phyloP scores from a whole-genome alignment of 2,797 vertebrate species.

The Sebastes kiyomatsui region DNA sequence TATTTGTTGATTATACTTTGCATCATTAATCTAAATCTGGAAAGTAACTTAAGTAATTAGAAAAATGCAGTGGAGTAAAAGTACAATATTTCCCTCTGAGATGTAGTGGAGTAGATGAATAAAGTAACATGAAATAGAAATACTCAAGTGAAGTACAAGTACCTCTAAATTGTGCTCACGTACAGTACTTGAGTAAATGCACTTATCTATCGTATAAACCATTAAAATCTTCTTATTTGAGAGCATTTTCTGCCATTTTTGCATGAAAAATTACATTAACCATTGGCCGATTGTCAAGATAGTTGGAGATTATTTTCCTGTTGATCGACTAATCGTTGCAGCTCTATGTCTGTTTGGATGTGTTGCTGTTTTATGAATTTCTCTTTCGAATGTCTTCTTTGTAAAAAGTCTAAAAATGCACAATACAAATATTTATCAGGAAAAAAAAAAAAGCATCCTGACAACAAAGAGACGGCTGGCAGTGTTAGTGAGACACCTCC shows the following conservation, averaged over 20 bases:
- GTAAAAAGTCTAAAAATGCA: neutral
- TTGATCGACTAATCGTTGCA: neutral
- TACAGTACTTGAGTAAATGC: no score
- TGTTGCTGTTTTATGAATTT: neutral
- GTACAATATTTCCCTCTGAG: no score
- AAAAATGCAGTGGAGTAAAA: no score
- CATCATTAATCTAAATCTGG: no score
- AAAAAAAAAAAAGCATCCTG: neutral
- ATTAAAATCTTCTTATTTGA: neutral
- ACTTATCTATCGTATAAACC: no score
- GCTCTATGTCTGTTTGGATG: neutral
- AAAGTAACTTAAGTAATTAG: no score
- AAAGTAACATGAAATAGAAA: no score
- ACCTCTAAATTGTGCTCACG: no score
- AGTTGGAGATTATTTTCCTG: neutral
- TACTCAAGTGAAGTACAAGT: no score
- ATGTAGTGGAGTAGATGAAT: no score
- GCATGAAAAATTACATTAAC: neutral
- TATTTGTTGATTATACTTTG: no score
- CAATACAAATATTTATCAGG: neutral
- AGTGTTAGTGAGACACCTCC: neutral
- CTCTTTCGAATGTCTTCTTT: neutral
- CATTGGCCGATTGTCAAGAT: neutral
- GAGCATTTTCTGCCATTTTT: neutral
- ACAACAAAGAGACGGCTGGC: slow-evolving; percentile 10